Evolutionary conservation across 1,140 invertebrate genomes (phyloP).

Genomic region (Nomia melanderi): DNA sequence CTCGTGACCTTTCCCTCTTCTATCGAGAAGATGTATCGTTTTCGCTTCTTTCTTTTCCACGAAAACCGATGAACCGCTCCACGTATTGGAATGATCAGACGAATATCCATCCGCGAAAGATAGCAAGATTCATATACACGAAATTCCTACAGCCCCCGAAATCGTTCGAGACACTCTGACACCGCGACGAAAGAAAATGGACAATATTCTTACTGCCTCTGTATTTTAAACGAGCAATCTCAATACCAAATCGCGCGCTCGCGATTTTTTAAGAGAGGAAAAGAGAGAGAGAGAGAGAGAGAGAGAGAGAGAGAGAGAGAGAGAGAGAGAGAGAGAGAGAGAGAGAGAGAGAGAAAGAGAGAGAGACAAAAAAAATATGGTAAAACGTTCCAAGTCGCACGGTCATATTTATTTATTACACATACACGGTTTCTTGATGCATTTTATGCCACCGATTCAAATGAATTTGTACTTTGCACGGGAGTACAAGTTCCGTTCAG

Average conservation of each 20-base stretch:
- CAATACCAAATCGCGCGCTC: not conserved
- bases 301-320: too few species aligned
- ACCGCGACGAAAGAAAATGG: not conserved
- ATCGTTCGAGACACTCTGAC: too few species aligned
- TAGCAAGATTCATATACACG: too few species aligned
- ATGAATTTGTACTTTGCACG: not conserved
- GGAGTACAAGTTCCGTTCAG: not conserved
- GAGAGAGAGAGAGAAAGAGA: too few species aligned
- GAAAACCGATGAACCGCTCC: too few species aligned
- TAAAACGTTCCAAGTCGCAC: not conserved
- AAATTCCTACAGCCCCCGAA: too few species aligned
- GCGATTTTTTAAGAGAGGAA: too few species aligned
- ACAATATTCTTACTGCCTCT: not conserved
- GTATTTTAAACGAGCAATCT: not conserved
- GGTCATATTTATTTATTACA: slow-evolving; percentile 34
- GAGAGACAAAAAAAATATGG: too few species aligned
- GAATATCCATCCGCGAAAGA: too few species aligned
- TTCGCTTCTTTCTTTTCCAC: not conserved
- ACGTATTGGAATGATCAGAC: too few species aligned
- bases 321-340: too few species aligned
- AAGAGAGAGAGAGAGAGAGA: too few species aligned
- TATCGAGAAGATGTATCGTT: not conserved
- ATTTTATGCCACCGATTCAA: slow-evolving; percentile 11
- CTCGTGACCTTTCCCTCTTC: not conserved
- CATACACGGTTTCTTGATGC: slow-evolving; percentile 10